Evolutionary conservation across 2,113 vertebrate genomes (phyloP).

Genomic region (Cichladusa arquata): DNA sequence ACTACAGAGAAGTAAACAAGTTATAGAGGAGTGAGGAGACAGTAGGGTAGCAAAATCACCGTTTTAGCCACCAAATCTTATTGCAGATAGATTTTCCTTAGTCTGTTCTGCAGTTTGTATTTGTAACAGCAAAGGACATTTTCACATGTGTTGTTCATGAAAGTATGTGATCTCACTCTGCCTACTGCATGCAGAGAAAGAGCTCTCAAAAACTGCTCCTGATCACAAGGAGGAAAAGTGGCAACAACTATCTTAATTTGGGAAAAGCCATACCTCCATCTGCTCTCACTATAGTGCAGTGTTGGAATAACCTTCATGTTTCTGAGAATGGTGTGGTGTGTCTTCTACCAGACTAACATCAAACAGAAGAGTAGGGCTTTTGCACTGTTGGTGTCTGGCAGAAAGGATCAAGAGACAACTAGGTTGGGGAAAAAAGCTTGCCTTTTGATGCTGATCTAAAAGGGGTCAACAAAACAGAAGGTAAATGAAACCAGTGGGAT

Average conservation of each 20-base stretch:
- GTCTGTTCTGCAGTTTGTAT: not conserved
- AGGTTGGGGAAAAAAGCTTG: not conserved
- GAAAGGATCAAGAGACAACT: not conserved
- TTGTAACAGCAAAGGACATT: not conserved
- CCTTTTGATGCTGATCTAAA: not conserved
- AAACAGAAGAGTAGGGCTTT: not conserved
- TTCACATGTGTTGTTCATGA: not conserved
- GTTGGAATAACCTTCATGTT: not conserved
- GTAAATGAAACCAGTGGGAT: not conserved
- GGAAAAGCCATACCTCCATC: not conserved
- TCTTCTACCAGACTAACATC: not conserved
- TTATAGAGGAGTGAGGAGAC: not conserved
- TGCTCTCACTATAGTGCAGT: not conserved
- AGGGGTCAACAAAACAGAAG: not conserved
- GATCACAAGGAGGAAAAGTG: not conserved
- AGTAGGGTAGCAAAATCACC: not conserved
- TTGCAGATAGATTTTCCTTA: not conserved
- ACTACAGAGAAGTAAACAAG: not conserved
- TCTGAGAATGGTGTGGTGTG: not conserved
- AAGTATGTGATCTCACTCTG: not conserved
- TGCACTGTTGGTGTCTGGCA: not conserved
- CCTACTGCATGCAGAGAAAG: not conserved
- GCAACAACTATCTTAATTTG: not conserved
- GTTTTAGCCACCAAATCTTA: not conserved
- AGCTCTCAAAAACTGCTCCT: not conserved